These are phyloP conservation scores for Coregonus clupeaformis DNA, from an alignment of 2,113 vertebrate species.

Conservation along the genomic window DNA sequence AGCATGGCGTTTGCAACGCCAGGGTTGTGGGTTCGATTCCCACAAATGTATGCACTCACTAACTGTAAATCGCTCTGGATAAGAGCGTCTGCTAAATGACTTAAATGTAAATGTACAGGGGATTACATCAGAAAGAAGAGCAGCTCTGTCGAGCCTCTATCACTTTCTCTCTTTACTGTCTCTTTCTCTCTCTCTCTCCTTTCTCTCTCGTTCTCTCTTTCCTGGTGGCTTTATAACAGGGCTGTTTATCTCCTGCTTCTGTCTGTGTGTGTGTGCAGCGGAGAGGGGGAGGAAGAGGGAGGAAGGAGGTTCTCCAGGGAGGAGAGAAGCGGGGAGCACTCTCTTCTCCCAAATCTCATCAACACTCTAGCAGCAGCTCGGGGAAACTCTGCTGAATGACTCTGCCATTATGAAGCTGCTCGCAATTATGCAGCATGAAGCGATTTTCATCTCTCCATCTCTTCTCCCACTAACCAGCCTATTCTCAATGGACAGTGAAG, in stretches of 20 bases:
- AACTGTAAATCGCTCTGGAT: too few species aligned
- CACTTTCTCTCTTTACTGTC: too few species aligned
- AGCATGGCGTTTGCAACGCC: too few species aligned
- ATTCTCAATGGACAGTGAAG: conserved; percentile 18
- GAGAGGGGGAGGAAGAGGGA: neutral
- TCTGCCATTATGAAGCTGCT: conserved; percentile 30
- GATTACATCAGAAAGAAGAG: conserved; percentile 40
- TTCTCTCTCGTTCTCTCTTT: too few species aligned
- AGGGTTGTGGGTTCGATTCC: too few species aligned
- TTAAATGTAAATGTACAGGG: too few species aligned
- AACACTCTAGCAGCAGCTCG: conserved; percentile 3
- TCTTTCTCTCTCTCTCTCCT: too few species aligned
- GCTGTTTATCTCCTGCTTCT: neutral
- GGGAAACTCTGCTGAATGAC: conserved; percentile 29
- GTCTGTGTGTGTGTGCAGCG: conserved; percentile 6
- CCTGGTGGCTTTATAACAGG: too few species aligned
- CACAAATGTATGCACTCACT: too few species aligned
- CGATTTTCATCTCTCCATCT: conserved; percentile 24
- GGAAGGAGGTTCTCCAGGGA: too few species aligned
- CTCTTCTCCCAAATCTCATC: conserved; percentile 15
- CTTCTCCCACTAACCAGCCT: conserved; percentile 4
- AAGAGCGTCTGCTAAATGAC: too few species aligned
- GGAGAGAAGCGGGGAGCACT: too few species aligned
- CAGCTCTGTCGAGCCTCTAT: conserved; percentile 11
- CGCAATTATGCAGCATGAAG: conserved; percentile 22